Evolutionary conservation across 2,113 vertebrate genomes (phyloP).

Genomic region (Grantiella picta): DNA sequence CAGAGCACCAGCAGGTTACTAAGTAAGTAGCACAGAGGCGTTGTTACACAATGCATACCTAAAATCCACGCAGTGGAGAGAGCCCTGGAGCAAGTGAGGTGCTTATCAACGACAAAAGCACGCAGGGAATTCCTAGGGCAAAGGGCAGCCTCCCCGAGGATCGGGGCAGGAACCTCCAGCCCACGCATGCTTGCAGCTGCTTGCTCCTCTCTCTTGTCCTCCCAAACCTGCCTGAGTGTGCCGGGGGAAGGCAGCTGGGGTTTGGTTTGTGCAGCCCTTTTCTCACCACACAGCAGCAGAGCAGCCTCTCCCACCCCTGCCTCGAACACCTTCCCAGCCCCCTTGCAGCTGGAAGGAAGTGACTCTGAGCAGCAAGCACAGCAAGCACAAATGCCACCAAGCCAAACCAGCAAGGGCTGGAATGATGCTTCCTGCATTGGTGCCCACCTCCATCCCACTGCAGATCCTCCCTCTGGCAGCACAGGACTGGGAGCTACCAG

Average conservation of each 20-base stretch:
- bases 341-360: background rate
- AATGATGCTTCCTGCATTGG: fast-evolving
- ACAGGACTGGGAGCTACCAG: fast-evolving
- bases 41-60: background rate
- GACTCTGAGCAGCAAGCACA: background rate
- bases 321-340: background rate
- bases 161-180: background rate
- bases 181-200: slow-evolving; percentile 26
- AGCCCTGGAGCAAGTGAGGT: background rate
- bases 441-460: background rate
- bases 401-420: fast-evolving
- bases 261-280: background rate
- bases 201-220: background rate
- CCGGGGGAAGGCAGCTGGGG: background rate
- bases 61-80: background rate
- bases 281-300: background rate
- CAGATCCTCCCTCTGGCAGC: background rate
- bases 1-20: fast-evolving
- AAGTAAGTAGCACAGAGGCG: background rate
- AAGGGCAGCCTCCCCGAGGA: background rate
- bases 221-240: background rate
- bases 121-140: background rate
- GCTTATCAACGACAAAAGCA: background rate
- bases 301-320: background rate
- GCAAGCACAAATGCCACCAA: background rate